Conservation (phyloP, 1,140 invertebrate species). For the Diachasmimorpha longicaudata region DNA sequence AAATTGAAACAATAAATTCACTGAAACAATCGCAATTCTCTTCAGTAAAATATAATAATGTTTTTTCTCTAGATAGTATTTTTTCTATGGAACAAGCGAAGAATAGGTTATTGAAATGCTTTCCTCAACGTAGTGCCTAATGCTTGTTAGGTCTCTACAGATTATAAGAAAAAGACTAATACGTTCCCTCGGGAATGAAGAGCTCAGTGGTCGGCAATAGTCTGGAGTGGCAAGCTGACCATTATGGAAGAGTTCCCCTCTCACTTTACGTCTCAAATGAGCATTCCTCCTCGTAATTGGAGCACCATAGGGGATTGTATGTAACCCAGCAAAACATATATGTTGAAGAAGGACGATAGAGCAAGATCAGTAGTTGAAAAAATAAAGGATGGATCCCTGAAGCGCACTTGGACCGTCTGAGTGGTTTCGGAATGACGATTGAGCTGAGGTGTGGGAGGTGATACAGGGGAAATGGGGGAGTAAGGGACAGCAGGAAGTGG, state of each 20-base stretch:
- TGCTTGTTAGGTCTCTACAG: neutral
- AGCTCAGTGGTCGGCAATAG: conserved; percentile 29
- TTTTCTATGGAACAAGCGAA: too few relatives aligned
- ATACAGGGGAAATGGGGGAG: neutral
- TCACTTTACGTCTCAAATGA: conserved; percentile 31
- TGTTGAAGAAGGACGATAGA: neutral
- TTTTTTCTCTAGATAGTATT: too few relatives aligned
- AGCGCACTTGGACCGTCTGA: conserved; percentile 29
- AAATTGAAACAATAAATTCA: too few relatives aligned
- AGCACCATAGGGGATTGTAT: conserved; percentile 20
- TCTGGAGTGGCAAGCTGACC: conserved; percentile 33
- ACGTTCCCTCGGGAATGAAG: neutral
- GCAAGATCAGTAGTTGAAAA: neutral
- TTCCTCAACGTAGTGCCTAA: neutral
- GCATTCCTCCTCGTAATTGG: conserved; percentile 39
- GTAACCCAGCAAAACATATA: conserved; percentile 12
- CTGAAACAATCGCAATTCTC: too few relatives aligned
- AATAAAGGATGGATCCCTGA: conserved; percentile 14
- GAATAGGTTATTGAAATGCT: too few relatives aligned
- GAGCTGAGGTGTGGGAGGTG: neutral
- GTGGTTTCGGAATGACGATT: conserved; percentile 6
- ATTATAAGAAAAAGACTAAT: neutral
- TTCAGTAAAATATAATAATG: too few relatives aligned
- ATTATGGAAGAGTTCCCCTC: conserved; percentile 23
- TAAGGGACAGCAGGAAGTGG: conserved; percentile 24